phyloP scores from a whole-genome alignment of 2,113 vertebrate genomes.

The Pycnonotus jocosus region DNA sequence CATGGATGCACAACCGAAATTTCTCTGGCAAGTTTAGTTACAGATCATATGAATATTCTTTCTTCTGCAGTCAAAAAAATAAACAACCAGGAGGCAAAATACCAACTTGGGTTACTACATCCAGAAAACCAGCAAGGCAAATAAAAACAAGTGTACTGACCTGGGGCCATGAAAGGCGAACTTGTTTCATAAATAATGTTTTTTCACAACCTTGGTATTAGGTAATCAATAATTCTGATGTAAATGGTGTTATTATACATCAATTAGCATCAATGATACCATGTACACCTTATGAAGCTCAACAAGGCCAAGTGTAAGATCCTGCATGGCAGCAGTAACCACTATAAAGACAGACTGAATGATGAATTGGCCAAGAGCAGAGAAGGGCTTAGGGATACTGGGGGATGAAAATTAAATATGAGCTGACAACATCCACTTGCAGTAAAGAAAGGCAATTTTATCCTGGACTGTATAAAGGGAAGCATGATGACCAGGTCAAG shows the following conservation, averaged over 20 bases:
- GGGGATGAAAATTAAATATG: neutral
- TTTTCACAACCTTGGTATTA: constrained; percentile 18
- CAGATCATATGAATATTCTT: constrained; percentile 37
- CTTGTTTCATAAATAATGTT: constrained; percentile 10
- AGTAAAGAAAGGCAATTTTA: neutral
- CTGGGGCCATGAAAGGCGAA: neutral
- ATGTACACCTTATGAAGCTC: neutral
- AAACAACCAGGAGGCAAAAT: neutral
- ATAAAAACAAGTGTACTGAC: neutral
- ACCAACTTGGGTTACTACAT: neutral
- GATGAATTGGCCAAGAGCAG: neutral
- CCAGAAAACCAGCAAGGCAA: neutral
- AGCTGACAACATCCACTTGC: neutral
- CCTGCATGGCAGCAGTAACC: neutral
- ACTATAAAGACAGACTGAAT: neutral
- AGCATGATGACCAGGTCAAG: rapidly evolving
- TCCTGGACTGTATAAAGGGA: neutral
- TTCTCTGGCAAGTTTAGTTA: constrained; percentile 35
- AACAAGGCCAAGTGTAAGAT: neutral
- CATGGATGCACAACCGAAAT: constrained; percentile 6
- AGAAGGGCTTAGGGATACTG: neutral
- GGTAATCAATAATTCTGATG: constrained; percentile 23
- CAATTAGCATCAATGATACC: neutral
- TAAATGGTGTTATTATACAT: neutral
- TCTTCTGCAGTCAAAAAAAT: constrained; percentile 36